Evolutionary conservation across 2,113 vertebrate species (phyloP), one percentile per base, ranked within the genome.

Genomic region (Dicerorhinus sumatrensis): DNA sequence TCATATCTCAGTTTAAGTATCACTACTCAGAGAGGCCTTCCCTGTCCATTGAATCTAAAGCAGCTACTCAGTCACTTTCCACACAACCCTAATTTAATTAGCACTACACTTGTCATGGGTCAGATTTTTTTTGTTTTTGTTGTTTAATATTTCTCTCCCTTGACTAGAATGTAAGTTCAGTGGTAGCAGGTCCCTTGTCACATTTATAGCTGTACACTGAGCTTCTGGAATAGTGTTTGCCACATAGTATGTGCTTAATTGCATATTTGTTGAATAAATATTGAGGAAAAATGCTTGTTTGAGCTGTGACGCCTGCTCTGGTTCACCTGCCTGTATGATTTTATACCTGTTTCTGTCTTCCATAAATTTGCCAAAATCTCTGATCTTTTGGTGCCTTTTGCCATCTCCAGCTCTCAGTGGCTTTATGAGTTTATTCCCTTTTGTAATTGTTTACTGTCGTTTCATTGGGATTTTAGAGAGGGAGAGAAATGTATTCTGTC

Each of bases 381-480:
- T 88, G 29, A 10, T 93, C 21, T 73, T 76, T 87, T 79, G 8
- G 80, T 80, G 27, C 58, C 51, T 97, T 97, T 96, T 92, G n/a
- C 51, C 10, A 12, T 93, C 29, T 91, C 42, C 58, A 84, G 23
- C 51, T 80, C 23, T 76, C 48, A 82, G 9, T 91, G 21, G 33
- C n/a, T 67, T 97, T 87, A 70, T 82, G 39, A 96, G 25, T 93
- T 91, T 95, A 56, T 83, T 90, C 12, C 25, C 11, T 91, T 92
- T 84, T 65, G 1, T 88, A 97, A 69, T 80, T 95, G 46, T 91
- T 83, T 88, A 62, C 11, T 93, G 2, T 88, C 58, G 80, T 80
- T 96, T 92, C 70, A 70, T 0, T 93, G 91, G 48, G 14, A 31
- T 95, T 48, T 95, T 56, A 5, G 29, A 4, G 25, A 48, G 56